A percentile compares a stretch with the other conserved stretches of the same genome.
Conservation (phyloP, 2,113 vertebrate genomes). For the Anseranas semipalmata region DNA sequence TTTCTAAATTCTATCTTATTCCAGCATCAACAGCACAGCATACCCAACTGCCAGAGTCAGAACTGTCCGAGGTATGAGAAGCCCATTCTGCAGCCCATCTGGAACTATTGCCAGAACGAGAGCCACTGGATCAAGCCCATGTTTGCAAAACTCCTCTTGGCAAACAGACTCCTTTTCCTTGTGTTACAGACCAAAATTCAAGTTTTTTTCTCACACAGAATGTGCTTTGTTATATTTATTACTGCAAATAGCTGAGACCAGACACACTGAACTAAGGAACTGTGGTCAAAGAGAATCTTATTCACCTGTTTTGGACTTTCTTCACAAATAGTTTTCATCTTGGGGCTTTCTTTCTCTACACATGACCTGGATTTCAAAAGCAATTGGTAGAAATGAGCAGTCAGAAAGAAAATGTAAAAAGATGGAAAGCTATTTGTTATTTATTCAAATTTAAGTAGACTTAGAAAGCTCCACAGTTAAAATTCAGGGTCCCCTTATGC, state of each 20-base stretch:
- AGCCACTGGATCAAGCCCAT: neutral
- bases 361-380: neutral
- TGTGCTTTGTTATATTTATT: neutral
- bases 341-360: neutral
- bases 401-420: neutral
- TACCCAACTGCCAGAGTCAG: neutral
- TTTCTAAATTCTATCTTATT: neutral
- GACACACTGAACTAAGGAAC: neutral
- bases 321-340: neutral
- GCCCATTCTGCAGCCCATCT: neutral
- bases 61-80: neutral
- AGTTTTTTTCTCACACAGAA: neutral
- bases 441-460: neutral
- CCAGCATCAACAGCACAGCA: neutral
- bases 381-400: neutral
- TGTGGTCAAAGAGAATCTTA: neutral
- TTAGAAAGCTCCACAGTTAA: neutral
- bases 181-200: slow-evolving; percentile 3
- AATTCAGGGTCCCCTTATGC: neutral
- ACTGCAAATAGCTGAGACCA: neutral
- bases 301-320: neutral
- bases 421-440: neutral
- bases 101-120: neutral
- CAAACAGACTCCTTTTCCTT: neutral
- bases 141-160: slow-evolving; percentile 12